These are phyloP conservation scores for Leptothorax acervorum DNA, from an alignment of 2,888 invertebrate genomes.

Conservation along the genomic window DNA sequence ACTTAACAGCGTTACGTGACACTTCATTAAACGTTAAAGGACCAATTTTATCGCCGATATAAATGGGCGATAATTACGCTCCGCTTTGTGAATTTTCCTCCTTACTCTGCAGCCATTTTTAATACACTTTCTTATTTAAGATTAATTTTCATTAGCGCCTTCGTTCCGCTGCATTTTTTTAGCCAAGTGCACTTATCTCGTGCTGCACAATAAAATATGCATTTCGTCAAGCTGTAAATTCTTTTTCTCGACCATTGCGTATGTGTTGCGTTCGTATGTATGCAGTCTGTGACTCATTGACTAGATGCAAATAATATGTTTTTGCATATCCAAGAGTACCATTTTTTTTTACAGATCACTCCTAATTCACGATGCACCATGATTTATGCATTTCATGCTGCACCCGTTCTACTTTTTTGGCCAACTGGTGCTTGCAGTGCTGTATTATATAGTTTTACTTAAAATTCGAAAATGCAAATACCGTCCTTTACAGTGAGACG, in stretches of 20 bases:
- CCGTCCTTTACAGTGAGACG: constrained; percentile 3
- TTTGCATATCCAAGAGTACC: constrained; percentile 5
- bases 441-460: constrained; percentile 33
- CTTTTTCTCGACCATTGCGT: background rate
- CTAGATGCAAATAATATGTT: constrained; percentile 37
- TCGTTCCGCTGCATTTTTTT: background rate
- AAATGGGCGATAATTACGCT: constrained; percentile 44
- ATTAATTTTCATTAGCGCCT: constrained; percentile 26
- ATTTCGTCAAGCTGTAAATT: background rate
- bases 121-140: constrained; percentile 36
- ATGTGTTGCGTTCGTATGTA: background rate
- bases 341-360: constrained; percentile 28
- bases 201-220: constrained; percentile 22
- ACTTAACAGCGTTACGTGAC: constrained; percentile 40
- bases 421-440: background rate
- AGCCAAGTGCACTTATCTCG: constrained; percentile 2
- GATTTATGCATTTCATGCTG: constrained; percentile 37
- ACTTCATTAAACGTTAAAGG: constrained; percentile 48
- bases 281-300: constrained; percentile 10
- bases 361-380: constrained; percentile 38
- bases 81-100: constrained; percentile 43
- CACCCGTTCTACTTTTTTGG: constrained; percentile 33
- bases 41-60: constrained; percentile 39
- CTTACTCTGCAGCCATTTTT: constrained; percentile 14
- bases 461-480: constrained; percentile 48